phyloP scores from a whole-genome alignment of 2,888 invertebrate genomes.

The Lasioglossum leucozonium region DNA sequence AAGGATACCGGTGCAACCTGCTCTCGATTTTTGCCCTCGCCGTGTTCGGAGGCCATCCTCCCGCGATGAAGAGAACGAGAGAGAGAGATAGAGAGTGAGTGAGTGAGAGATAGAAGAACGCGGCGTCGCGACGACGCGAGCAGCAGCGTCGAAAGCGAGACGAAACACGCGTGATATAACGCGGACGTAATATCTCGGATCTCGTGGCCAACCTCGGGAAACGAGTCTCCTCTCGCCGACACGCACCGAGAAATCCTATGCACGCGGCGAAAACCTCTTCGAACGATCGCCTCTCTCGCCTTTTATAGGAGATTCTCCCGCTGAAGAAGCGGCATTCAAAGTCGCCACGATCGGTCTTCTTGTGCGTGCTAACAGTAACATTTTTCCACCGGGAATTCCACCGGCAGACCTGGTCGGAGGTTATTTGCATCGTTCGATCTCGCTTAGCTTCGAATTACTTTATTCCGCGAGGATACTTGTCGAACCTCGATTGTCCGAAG shows the following conservation, averaged over 20 bases:
- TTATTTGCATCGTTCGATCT: constrained; percentile 1
- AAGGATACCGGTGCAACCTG: constrained; percentile 66
- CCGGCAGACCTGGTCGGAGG: neutral
- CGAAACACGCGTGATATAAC: constrained; percentile 50
- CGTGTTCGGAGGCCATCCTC: constrained; percentile 27
- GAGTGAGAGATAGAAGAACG: constrained; percentile 47
- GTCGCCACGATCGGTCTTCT: neutral
- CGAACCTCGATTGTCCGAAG: too few species aligned
- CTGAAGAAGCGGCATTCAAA: neutral
- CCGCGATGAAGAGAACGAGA: constrained; percentile 25
- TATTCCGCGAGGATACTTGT: neutral
- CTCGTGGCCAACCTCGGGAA: constrained; percentile 25
- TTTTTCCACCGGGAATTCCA: neutral
- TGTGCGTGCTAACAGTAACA: neutral
- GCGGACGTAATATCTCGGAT: constrained; percentile 56
- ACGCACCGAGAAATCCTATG: neutral
- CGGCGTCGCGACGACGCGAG: constrained; percentile 13
- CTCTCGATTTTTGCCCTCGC: constrained; percentile 59
- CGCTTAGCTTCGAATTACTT: neutral
- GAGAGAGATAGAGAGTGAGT: neutral
- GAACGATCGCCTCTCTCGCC: neutral
- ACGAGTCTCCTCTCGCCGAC: constrained; percentile 13
- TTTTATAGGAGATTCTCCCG: neutral
- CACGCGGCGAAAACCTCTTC: neutral
- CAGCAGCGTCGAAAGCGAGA: neutral